Evolutionary conservation across 92 coral and sea anemone species (phyloP).

Genomic region (Zoanthus gigantus): DNA sequence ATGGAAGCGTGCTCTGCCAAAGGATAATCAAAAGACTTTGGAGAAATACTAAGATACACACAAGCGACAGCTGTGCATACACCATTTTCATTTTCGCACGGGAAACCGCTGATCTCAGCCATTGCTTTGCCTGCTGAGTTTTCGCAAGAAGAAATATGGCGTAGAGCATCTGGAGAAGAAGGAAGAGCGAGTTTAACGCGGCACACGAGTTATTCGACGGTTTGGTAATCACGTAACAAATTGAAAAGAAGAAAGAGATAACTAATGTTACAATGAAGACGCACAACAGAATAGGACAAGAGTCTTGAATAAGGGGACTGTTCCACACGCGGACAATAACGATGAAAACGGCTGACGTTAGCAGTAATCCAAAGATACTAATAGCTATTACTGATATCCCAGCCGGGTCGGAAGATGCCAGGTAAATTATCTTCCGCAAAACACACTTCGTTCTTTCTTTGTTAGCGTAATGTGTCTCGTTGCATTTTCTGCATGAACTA

Average conservation of each 20-base stretch:
- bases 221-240: conserved; percentile 57
- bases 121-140: conserved; percentile 70
- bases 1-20: conserved; percentile 70
- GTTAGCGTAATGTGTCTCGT: conserved; percentile 80
- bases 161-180: conserved; percentile 58
- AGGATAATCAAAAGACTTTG: conserved; percentile 74
- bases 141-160: conserved; percentile 79
- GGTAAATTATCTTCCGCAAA: conserved; percentile 65
- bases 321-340: conserved; percentile 56
- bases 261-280: conserved; percentile 65
- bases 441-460: conserved; percentile 72
- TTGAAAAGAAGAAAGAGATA: conserved; percentile 65
- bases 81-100: conserved; percentile 48
- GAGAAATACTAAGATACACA: conserved; percentile 59
- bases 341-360: conserved; percentile 61
- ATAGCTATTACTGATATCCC: conserved; percentile 71
- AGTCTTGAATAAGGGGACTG: conserved; percentile 77
- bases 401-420: conserved; percentile 67
- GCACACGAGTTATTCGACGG: conserved; percentile 76
- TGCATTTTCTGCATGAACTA: conserved; percentile 67
- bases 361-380: conserved; percentile 71
- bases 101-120: conserved; percentile 70
- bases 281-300: conserved; percentile 64
- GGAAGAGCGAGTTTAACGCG: conserved; percentile 56
- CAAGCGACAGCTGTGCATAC: conserved; percentile 56